Percentiles rank a stretch among this genome's conserved stretches.
These are phyloP conservation scores for Mus pahari DNA, from an alignment of 2,113 vertebrate genomes.

Conservation along the genomic window DNA sequence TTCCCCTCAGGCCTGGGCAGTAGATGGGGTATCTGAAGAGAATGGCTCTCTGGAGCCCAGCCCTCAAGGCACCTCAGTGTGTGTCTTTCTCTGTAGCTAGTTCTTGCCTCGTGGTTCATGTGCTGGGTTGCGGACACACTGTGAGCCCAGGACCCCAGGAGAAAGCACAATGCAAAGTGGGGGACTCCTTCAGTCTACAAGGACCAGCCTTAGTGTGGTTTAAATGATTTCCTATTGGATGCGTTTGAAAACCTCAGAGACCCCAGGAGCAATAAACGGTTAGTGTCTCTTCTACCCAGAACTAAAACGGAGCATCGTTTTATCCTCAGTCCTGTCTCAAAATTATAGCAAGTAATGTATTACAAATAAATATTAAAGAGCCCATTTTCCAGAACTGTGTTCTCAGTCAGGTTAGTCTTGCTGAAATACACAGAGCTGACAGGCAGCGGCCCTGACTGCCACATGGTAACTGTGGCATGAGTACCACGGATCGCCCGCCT, in stretches of 20 bases:
- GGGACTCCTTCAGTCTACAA: accelerated
- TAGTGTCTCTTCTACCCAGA: background rate
- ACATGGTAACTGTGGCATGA: accelerated
- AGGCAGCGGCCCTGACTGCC: background rate
- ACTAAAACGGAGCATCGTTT: background rate
- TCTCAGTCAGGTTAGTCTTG: accelerated
- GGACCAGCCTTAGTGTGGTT: background rate
- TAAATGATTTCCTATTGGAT: background rate
- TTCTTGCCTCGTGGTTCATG: background rate
- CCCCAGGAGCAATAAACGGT: background rate
- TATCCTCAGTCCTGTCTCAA: background rate
- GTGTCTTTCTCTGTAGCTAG: background rate
- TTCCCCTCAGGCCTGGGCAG: background rate
- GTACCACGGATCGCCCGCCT: accelerated
- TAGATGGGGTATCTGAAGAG: background rate
- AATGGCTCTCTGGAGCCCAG: background rate
- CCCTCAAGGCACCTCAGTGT: background rate
- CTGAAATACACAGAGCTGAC: background rate
- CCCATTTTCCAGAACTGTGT: background rate
- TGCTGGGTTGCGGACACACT: background rate
- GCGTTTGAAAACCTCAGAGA: background rate
- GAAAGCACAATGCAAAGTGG: background rate
- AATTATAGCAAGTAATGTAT: background rate
- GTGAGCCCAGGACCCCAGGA: background rate
- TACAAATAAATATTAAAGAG: background rate